These are phyloP conservation scores for Pyrocephalus nanus DNA, from an alignment of 2,797 vertebrate genomes.

Conservation along the genomic window DNA sequence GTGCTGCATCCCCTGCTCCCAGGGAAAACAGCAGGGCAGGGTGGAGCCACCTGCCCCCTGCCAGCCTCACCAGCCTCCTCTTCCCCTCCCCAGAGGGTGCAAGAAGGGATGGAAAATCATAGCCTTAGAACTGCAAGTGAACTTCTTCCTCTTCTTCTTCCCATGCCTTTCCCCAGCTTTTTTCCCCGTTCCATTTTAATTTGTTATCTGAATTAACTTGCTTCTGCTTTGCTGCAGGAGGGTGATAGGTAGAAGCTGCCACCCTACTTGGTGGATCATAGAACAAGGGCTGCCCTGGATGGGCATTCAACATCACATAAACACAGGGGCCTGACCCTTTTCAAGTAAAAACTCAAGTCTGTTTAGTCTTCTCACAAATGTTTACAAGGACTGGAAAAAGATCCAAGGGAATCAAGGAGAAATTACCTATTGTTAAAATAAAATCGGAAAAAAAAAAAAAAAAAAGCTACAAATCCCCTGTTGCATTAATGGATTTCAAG, in stretches of 20 bases:
- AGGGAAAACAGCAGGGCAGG: neutral
- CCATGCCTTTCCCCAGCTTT: rapidly evolving
- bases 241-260: neutral
- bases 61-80: neutral
- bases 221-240: neutral
- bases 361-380: neutral
- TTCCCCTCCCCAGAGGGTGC: neutral
- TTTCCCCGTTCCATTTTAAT: rapidly evolving
- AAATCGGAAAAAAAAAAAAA: neutral
- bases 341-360: neutral
- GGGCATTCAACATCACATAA: neutral
- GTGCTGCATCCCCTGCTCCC: neutral
- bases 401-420: neutral
- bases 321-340: neutral
- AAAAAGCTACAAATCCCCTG: neutral
- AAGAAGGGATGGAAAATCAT: rapidly evolving
- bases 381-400: neutral
- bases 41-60: neutral
- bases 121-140: neutral
- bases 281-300: rapidly evolving
- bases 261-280: neutral
- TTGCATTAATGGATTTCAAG: neutral
- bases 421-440: neutral
- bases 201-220: neutral
- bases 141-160: neutral